phyloP scores from a whole-genome alignment of 1,140 invertebrate species.

The Zaprionus capensis region DNA sequence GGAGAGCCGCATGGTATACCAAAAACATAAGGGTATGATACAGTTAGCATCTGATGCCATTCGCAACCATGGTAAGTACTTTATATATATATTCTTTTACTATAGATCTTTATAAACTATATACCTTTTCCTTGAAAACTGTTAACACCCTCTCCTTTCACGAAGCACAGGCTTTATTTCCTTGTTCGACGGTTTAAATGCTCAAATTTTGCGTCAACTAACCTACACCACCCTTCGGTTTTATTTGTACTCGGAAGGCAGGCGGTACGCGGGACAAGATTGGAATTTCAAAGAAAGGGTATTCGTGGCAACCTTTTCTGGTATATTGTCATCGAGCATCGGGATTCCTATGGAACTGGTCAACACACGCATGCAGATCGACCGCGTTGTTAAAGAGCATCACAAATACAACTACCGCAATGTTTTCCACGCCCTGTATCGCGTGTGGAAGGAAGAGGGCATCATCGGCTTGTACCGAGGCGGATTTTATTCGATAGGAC shows the following conservation, averaged over 20 bases:
- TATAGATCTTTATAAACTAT: too few relatives aligned
- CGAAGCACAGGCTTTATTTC: constrained; percentile 46
- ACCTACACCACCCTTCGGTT: constrained; percentile 59
- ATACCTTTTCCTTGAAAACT: neutral
- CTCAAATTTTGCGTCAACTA: constrained; percentile 54
- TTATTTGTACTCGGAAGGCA: constrained; percentile 57
- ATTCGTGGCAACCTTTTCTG: constrained; percentile 45
- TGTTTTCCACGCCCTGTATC: constrained; percentile 50
- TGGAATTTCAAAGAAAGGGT: constrained; percentile 30
- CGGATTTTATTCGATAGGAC: neutral
- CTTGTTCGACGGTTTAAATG: constrained; percentile 56
- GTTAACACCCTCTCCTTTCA: neutral
- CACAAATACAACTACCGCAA: constrained; percentile 40
- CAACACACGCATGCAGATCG: constrained; percentile 62
- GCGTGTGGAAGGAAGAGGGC: constrained; percentile 41
- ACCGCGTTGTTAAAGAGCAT: constrained; percentile 26
- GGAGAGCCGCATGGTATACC: constrained; percentile 57
- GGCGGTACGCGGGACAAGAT: constrained; percentile 29
- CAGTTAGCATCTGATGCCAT: neutral
- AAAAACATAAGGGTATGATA: constrained; percentile 14
- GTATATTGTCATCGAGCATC: constrained; percentile 28
- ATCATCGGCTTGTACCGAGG: constrained; percentile 42
- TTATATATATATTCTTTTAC: neutral
- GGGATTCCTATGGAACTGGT: constrained; percentile 63
- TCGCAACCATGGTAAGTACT: constrained; percentile 37